Evolutionary conservation across 1,140 invertebrate genomes (phyloP).

Genomic region (Bilobella aurantiaca): DNA sequence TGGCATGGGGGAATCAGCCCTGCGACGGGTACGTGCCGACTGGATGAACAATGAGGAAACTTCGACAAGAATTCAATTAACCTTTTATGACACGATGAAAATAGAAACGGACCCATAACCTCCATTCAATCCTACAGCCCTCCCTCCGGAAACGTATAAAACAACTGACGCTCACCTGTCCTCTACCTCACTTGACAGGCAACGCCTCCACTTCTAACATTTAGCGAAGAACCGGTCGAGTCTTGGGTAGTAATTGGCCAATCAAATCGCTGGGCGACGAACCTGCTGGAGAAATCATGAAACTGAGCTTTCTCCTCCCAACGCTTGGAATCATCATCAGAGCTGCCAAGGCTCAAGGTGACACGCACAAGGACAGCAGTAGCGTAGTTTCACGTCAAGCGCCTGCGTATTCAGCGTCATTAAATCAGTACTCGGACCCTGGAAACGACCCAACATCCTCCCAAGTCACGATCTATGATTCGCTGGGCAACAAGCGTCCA

Average conservation of each 20-base stretch:
- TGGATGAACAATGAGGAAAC: conserved; percentile 24
- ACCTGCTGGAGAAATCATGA: neutral
- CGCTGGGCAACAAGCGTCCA: neutral
- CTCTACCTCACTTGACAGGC: neutral
- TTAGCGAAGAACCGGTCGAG: no score
- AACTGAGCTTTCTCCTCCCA: neutral
- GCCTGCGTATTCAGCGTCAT: neutral
- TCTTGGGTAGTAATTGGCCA: neutral
- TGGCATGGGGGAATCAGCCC: no score
- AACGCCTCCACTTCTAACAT: neutral
- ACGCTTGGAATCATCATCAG: neutral
- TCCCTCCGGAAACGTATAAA: neutral
- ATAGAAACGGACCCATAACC: conserved; percentile 21
- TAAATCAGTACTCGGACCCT: neutral
- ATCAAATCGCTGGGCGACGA: neutral
- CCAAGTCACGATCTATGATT: neutral
- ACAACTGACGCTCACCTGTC: neutral
- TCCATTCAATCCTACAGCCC: conserved; percentile 17
- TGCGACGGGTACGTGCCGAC: neutral
- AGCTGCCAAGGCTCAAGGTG: neutral
- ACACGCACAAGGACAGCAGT: neutral
- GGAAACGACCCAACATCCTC: neutral
- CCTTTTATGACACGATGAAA: conserved; percentile 27
- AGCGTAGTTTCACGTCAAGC: neutral
- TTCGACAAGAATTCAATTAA: conserved; percentile 31